Evolutionary conservation across 2,888 invertebrate genomes (phyloP).

Genomic region (Caenorhabditis sp.): DNA sequence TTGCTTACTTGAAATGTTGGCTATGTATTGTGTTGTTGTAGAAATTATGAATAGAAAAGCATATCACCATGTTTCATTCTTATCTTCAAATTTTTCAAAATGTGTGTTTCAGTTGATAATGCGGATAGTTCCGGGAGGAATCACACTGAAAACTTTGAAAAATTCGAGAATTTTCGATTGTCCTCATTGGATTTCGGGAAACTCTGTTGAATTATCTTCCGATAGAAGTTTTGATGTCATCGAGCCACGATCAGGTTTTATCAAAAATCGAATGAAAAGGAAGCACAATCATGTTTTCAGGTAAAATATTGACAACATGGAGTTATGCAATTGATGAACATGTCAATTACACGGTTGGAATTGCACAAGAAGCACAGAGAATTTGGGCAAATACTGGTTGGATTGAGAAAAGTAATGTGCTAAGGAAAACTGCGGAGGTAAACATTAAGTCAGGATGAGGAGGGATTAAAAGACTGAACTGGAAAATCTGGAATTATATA

Average conservation of each 20-base stretch:
- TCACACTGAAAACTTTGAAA: slow-evolving; percentile 19
- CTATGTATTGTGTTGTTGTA: background rate
- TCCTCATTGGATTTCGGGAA: slow-evolving; percentile 57
- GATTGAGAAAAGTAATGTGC: slow-evolving; percentile 58
- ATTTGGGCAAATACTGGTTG: slow-evolving; percentile 41
- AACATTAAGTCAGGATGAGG: slow-evolving; percentile 5
- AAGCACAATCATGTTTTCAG: too few species aligned
- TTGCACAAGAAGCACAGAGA: slow-evolving; percentile 38
- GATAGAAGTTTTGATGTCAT: slow-evolving; percentile 52
- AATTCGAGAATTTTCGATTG: slow-evolving; percentile 16
- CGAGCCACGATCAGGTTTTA: slow-evolving; percentile 66
- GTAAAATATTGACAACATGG: slow-evolving; percentile 25
- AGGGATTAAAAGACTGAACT: too few species aligned
- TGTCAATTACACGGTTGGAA: slow-evolving; percentile 34
- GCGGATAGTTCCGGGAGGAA: slow-evolving; percentile 22
- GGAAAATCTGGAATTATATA: too few species aligned
- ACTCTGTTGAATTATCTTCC: slow-evolving; percentile 36
- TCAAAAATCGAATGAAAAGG: too few species aligned
- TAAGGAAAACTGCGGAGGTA: slow-evolving; percentile 55
- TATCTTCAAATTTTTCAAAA: background rate
- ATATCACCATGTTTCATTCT: background rate
- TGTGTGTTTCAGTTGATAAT: slow-evolving; percentile 19
- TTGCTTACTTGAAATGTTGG: background rate
- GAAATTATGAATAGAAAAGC: background rate
- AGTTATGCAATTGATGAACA: slow-evolving; percentile 30